Percentiles rank a stretch among this genome's conserved stretches.
phyloP scores from a whole-genome alignment of 2,113 vertebrate species.

The Geothlypis trichas region DNA sequence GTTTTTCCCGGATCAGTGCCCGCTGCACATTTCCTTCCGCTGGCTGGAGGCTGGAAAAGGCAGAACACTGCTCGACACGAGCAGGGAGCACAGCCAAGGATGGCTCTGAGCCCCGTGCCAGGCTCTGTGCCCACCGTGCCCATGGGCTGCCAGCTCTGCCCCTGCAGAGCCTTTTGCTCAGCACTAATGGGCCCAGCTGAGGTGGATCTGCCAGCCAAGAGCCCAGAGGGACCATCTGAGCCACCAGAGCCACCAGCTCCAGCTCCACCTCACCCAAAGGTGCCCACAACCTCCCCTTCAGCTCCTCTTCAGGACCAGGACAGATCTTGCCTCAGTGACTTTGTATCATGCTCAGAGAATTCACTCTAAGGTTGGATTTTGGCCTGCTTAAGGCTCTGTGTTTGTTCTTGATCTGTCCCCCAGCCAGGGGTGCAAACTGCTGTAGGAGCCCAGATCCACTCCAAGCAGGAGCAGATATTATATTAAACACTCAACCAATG shows the following conservation, averaged over 20 bases:
- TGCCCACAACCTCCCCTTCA: not conserved
- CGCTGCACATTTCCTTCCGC: not conserved
- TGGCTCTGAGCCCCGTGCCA: not conserved
- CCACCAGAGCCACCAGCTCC: not conserved
- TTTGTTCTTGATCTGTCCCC: not conserved
- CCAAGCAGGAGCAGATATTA: not conserved
- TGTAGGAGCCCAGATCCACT: not conserved
- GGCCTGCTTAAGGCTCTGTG: fast-evolving
- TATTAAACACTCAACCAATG: not conserved
- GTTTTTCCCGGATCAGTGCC: not conserved
- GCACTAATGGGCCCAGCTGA: not conserved
- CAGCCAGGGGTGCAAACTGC: not conserved
- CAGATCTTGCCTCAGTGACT: not conserved
- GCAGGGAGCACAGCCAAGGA: not conserved
- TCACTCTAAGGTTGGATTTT: not conserved
- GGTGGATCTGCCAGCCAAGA: not conserved
- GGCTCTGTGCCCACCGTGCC: fast-evolving
- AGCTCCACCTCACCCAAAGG: not conserved
- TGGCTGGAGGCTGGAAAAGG: not conserved
- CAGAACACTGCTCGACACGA: fast-evolving
- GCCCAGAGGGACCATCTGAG: not conserved
- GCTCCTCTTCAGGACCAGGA: not conserved
- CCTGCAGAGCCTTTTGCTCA: not conserved
- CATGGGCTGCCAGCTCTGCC: not conserved
- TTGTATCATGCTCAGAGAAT: not conserved